These are phyloP conservation scores for Rhea pennata DNA, from an alignment of 2,113 vertebrate species.

Conservation along the genomic window DNA sequence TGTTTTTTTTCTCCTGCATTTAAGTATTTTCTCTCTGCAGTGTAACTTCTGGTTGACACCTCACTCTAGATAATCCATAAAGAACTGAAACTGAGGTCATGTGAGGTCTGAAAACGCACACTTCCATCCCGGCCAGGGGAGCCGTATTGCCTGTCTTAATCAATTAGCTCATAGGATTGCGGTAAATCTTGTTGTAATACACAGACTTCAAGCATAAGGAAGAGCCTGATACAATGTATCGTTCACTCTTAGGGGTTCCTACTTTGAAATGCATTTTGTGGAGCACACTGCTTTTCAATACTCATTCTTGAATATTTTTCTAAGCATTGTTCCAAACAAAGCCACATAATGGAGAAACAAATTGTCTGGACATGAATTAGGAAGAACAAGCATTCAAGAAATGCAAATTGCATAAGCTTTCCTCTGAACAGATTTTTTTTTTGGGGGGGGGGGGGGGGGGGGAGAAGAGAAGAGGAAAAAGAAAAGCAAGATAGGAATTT, in stretches of 20 bases:
- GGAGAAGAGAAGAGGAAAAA: neutral
- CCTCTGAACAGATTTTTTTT: neutral
- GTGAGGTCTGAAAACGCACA: slow-evolving; percentile 27
- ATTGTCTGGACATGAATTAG: slow-evolving; percentile 17
- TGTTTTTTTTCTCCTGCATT: too few species aligned
- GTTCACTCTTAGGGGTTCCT: slow-evolving; percentile 25
- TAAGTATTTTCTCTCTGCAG: neutral
- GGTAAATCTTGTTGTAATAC: slow-evolving; percentile 16
- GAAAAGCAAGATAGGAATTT: neutral
- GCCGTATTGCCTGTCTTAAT: slow-evolving; percentile 4
- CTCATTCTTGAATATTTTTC: slow-evolving; percentile 27
- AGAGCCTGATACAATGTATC: neutral
- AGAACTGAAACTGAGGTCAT: slow-evolving; percentile 30
- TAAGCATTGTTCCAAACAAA: slow-evolving; percentile 49
- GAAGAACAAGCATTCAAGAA: slow-evolving; percentile 15
- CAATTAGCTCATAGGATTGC: slow-evolving; percentile 1
- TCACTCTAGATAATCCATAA: slow-evolving; percentile 22
- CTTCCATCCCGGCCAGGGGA: neutral
- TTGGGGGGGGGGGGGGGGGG: neutral
- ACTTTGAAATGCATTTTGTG: slow-evolving; percentile 48
- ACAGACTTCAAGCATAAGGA: neutral
- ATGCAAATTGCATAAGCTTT: neutral
- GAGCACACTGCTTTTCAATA: slow-evolving; percentile 15
- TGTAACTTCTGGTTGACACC: neutral
- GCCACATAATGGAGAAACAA: slow-evolving; percentile 19